Evolutionary conservation across 2,888 invertebrate species (phyloP).

Genomic region (Pemphredon lugubris): DNA sequence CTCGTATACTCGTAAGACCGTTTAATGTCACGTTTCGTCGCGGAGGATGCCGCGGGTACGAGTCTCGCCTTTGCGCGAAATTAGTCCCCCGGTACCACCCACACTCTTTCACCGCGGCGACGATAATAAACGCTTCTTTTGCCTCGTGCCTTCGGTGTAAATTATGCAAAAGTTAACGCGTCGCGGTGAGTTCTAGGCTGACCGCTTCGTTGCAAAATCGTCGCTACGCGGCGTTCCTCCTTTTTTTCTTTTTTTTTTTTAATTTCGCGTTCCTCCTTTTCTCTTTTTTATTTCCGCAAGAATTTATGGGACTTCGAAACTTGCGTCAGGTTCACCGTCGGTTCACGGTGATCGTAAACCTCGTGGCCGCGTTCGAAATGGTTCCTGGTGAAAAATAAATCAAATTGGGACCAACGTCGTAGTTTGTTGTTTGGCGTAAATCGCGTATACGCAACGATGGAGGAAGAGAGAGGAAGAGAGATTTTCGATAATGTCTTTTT

Average conservation of each 20-base stretch:
- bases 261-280: background rate
- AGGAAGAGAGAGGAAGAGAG: too few species aligned
- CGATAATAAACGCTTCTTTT: conserved; percentile 41
- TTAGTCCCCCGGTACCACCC: conserved; percentile 35
- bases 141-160: conserved; percentile 30
- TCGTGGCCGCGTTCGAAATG: too few species aligned
- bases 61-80: conserved; percentile 19
- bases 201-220: conserved; percentile 36
- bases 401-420: too few species aligned
- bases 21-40: conserved; percentile 33
- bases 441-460: too few species aligned
- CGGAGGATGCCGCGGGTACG: conserved; percentile 1
- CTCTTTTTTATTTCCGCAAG: too few species aligned
- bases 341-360: too few species aligned
- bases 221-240: too few species aligned
- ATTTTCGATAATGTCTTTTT: too few species aligned
- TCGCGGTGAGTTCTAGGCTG: conserved; percentile 32
- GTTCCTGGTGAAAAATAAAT: too few species aligned
- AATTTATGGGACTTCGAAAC: too few species aligned
- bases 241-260: background rate
- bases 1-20: conserved; percentile 8
- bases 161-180: conserved; percentile 50
- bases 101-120: conserved; percentile 10
- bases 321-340: too few species aligned
- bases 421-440: too few species aligned